A percentile compares a stretch with the other conserved stretches of the same genome.
Conservation (phyloP, 2,888 invertebrate genomes). For the Cantharis nigra region DNA sequence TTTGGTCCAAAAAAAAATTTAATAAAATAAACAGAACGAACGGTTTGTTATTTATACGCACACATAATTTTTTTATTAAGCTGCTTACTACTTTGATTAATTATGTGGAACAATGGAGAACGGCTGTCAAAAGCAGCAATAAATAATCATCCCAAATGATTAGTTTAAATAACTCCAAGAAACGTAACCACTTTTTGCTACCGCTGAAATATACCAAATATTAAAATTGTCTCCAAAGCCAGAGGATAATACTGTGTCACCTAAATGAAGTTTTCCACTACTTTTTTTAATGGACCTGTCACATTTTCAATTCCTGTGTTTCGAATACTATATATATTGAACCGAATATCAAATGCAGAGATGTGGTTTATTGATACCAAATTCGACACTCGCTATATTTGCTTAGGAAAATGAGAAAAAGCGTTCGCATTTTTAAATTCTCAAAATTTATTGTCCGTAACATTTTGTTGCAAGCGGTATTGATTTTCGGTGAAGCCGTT, state of each 20-base stretch:
- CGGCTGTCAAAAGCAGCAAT: not conserved
- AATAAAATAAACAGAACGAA: not conserved
- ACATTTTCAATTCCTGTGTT: not conserved
- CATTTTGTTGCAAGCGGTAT: not conserved
- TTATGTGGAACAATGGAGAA: not conserved
- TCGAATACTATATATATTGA: not conserved
- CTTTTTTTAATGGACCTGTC: not conserved
- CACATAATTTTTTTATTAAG: not conserved
- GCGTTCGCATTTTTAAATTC: not conserved
- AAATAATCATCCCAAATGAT: not conserved
- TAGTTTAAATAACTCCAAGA: not conserved
- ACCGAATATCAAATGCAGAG: not conserved
- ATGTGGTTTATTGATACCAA: not conserved
- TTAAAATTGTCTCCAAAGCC: not conserved
- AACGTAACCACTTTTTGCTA: not conserved
- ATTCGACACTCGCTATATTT: not conserved
- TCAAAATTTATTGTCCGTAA: not conserved
- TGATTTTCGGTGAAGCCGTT: not conserved
- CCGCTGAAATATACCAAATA: not conserved
- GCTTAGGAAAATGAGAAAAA: not conserved
- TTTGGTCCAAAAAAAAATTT: not conserved
- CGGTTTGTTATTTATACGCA: not conserved
- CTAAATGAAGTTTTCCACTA: not conserved
- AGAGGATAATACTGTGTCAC: not conserved
- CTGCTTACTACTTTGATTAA: not conserved